Percentiles rank a stretch among this genome's conserved stretches.
Evolutionary conservation across 2,797 vertebrate genomes (phyloP).

Genomic region (Stomatorhinus walkeri): DNA sequence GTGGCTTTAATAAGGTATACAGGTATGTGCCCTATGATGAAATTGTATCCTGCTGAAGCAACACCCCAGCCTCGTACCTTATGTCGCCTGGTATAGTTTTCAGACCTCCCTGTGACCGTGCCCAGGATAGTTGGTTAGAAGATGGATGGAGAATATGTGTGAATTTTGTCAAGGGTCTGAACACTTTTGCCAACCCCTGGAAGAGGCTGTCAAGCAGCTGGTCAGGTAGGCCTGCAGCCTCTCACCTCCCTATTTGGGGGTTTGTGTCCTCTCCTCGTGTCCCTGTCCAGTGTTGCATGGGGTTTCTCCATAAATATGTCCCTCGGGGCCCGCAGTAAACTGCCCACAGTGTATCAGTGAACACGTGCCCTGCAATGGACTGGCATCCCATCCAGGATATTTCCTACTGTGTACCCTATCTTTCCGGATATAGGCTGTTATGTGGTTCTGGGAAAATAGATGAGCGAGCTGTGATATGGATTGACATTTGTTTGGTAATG

Average conservation of each 20-base stretch:
- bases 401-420: not conserved
- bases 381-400: not conserved
- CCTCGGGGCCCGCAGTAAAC: not conserved
- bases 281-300: not conserved
- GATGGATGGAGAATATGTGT: not conserved
- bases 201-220: not conserved
- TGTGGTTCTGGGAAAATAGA: not conserved
- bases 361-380: not conserved
- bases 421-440: not conserved
- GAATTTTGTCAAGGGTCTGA: not conserved
- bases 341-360: not conserved
- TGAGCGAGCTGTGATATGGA: not conserved
- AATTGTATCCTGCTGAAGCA: not conserved
- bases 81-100: not conserved
- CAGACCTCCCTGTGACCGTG: not conserved
- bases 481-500: constrained; percentile 6
- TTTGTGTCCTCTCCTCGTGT: not conserved
- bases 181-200: not conserved
- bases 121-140: not conserved
- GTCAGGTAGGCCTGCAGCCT: not conserved
- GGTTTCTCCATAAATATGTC: not conserved
- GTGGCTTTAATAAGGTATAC: not conserved
- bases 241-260: not conserved
- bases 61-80: not conserved
- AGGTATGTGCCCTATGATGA: not conserved